These are phyloP conservation scores for Falcunculus frontatus DNA, from an alignment of 2,113 vertebrate species.

Conservation along the genomic window DNA sequence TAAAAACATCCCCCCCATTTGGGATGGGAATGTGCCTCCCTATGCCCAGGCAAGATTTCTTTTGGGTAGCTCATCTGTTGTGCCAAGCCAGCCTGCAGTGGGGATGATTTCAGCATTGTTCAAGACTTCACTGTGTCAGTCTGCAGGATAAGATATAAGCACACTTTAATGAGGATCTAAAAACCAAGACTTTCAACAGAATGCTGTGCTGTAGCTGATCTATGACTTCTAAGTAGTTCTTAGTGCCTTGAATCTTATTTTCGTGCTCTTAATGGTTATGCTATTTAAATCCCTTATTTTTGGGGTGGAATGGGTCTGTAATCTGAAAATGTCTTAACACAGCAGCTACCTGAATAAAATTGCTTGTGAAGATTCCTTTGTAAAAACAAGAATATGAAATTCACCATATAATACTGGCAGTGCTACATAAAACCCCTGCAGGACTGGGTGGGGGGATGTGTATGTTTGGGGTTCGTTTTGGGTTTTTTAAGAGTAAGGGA, in stretches of 20 bases:
- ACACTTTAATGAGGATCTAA: neutral
- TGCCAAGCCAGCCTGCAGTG: neutral
- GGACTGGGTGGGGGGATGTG: neutral
- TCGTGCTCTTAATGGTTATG: neutral
- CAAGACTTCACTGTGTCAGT: neutral
- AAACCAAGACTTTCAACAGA: neutral
- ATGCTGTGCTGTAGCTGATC: neutral
- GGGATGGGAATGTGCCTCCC: neutral
- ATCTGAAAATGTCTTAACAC: neutral
- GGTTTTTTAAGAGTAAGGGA: neutral
- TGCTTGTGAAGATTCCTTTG: neutral
- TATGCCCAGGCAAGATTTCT: neutral
- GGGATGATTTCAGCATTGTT: neutral
- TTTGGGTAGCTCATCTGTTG: neutral
- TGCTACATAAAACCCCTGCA: neutral
- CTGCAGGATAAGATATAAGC: neutral
- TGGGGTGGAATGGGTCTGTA: neutral
- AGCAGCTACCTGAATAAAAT: neutral
- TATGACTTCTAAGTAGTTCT: neutral
- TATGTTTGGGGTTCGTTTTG: neutral
- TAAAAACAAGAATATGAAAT: neutral
- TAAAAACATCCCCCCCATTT: neutral
- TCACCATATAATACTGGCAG: neutral
- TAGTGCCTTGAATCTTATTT: neutral
- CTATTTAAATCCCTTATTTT: neutral